Evolutionary conservation across 1,140 invertebrate genomes (phyloP).

Genomic region (Trypoxylus dichotomus): DNA sequence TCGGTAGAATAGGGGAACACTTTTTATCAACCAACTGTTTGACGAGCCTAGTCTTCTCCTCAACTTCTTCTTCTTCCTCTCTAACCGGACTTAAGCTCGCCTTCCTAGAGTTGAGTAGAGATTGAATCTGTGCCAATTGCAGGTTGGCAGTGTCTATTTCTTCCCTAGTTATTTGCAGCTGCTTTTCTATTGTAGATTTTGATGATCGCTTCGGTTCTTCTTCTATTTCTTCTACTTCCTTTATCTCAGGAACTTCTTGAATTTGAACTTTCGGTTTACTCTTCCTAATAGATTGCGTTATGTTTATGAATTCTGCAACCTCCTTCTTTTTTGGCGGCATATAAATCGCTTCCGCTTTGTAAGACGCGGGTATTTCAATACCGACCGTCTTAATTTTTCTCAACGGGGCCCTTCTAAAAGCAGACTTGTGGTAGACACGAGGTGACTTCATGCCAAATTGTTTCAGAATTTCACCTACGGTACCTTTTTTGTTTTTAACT

Average conservation of each 20-base stretch:
- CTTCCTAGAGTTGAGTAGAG: neutral
- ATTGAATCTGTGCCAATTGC: conserved; percentile 14
- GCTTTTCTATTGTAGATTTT: neutral
- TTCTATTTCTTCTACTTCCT: neutral
- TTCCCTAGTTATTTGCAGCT: neutral
- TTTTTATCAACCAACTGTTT: neutral
- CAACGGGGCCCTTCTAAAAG: conserved; percentile 12
- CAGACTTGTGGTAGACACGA: neutral
- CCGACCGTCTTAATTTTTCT: conserved; percentile 7
- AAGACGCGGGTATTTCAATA: neutral
- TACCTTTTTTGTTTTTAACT: neutral
- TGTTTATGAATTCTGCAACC: neutral
- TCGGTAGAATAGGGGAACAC: neutral
- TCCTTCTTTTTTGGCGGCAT: neutral
- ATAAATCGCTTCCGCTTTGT: neutral
- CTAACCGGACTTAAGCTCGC: neutral
- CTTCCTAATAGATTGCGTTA: neutral
- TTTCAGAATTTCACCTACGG: neutral
- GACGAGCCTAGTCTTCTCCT: neutral
- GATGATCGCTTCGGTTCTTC: neutral
- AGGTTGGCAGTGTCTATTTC: conserved; percentile 1
- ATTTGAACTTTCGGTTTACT: neutral
- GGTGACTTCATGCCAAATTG: neutral
- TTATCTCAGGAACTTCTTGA: neutral
- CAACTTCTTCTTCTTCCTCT: conserved; percentile 11